Base-by-base conservation (phyloP, 2,888 invertebrate genomes). In the Xanthorhoe spadicearia region DNA sequence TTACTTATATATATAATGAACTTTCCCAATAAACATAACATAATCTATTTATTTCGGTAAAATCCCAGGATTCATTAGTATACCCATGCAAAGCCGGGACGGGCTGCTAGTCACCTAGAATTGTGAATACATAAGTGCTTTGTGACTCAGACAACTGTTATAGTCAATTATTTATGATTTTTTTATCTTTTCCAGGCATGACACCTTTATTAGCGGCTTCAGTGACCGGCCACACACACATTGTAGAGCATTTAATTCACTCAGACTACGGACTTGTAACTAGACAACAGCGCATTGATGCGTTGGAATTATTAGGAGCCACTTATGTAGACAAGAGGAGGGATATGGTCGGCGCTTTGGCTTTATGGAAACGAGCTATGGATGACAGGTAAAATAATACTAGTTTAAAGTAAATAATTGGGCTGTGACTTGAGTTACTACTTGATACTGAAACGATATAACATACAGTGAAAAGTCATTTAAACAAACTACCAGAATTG, bases 251-350 rank as follows among this genome's bases (percentile, higher is more conserved):
- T 90, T 94, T 99, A 71, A 97, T 98, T 75, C 95, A 95, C 75
- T 89, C 95, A 70, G 95, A 96, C 48, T 94, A 96, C 73, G 97
- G 97, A 3, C 94, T 95, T 52, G 97, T 98, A 48, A 94, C 95
- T 71, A 93, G 97, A 68, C 95, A 96, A 78, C 97, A 97, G 82
- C 94, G 96, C 75, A 97, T 99, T 71, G 97, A 98, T 84, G 98
- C 98, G 13, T 87, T 99, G 68, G 98, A 99, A 87, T 93, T 99
- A 53, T 92, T 99, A 51, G 99, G 99, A 4, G 98, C 99, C 2
- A 99, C 99, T 0, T 98, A 96, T 88, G 98, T 99, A n/a, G 99
- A 99, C 89, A 98, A 98, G 86, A 96, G 98, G 84, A 94, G 98
- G 76, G 98, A 99, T 86, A 98, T 98, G 96, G 95, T 97, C 66